Evolutionary conservation across 37 sponge, comb jelly and placozoan species (phyloP).

Genomic region (Ianthella basta): DNA sequence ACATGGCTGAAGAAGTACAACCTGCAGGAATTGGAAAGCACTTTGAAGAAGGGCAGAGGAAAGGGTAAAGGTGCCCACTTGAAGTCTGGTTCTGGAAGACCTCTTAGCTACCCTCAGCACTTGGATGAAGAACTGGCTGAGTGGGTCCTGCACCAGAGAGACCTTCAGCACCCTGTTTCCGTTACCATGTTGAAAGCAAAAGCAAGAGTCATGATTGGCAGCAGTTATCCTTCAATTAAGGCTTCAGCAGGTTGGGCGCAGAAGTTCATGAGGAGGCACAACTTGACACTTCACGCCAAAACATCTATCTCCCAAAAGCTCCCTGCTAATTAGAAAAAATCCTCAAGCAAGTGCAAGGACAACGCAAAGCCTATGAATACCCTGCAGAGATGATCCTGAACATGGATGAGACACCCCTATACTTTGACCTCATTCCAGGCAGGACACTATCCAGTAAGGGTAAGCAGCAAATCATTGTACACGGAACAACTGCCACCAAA

Average conservation of each 20-base stretch:
- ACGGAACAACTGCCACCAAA: conserved; percentile 18
- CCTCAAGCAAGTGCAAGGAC: not conserved
- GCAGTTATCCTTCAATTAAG: not conserved
- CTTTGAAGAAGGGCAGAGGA: too few species aligned
- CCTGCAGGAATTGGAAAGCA: too few species aligned
- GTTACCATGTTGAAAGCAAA: not conserved
- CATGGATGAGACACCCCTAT: conserved; percentile 37
- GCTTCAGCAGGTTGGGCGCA: conserved; percentile 33
- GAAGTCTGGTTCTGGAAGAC: not conserved
- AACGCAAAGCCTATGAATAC: not conserved
- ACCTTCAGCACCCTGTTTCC: conserved; percentile 34
- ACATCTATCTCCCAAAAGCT: conserved; percentile 34
- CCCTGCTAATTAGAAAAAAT: conserved; percentile 15
- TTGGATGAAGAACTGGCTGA: conserved; percentile 13
- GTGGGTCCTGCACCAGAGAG: conserved; percentile 39
- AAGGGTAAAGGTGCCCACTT: too few species aligned
- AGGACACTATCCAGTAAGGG: conserved; percentile 8
- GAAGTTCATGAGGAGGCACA: conserved; percentile 39
- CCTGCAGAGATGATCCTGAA: conserved; percentile 13
- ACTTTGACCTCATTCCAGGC: conserved; percentile 12
- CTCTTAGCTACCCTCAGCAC: not conserved
- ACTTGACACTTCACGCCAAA: conserved; percentile 17
- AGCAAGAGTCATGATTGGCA: not conserved
- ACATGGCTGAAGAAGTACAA: too few species aligned
- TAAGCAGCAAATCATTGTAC: not conserved